These are phyloP conservation scores for Sclerodermus sp. DNA, from an alignment of 2,888 invertebrate species.

Conservation along the genomic window DNA sequence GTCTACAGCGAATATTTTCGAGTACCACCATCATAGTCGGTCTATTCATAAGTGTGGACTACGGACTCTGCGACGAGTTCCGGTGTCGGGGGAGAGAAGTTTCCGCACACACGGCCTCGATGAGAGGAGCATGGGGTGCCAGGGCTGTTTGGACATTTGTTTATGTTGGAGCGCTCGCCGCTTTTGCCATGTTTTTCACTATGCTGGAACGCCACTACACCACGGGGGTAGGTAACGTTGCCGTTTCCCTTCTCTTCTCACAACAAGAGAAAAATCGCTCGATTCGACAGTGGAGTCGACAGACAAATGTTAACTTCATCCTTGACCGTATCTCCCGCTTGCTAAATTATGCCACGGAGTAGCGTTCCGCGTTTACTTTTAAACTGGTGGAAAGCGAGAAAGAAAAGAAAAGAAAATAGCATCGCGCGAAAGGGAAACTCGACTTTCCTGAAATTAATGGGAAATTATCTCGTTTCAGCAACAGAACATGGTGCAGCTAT, in stretches of 20 bases:
- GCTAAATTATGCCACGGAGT: too few species aligned
- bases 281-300: too few species aligned
- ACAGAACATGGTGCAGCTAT: constrained; percentile 43
- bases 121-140: constrained; percentile 57
- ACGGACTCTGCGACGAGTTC: constrained; percentile 65
- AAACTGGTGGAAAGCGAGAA: too few species aligned
- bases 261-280: neutral
- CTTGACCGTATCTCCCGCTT: too few species aligned
- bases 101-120: constrained; percentile 36
- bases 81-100: constrained; percentile 61
- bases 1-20: constrained; percentile 63
- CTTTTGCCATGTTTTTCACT: constrained; percentile 62
- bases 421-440: too few species aligned
- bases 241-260: too few species aligned
- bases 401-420: too few species aligned
- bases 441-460: neutral
- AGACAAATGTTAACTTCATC: too few species aligned
- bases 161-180: constrained; percentile 61
- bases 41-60: constrained; percentile 65
- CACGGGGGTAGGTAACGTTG: constrained; percentile 38
- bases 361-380: too few species aligned
- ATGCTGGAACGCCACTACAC: constrained; percentile 57
- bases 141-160: constrained; percentile 63
- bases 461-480: constrained; percentile 27
- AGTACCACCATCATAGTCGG: constrained; percentile 65